Evolutionary conservation across 2,888 invertebrate species (phyloP).

Genomic region (Nephrotoma flavescens): DNA sequence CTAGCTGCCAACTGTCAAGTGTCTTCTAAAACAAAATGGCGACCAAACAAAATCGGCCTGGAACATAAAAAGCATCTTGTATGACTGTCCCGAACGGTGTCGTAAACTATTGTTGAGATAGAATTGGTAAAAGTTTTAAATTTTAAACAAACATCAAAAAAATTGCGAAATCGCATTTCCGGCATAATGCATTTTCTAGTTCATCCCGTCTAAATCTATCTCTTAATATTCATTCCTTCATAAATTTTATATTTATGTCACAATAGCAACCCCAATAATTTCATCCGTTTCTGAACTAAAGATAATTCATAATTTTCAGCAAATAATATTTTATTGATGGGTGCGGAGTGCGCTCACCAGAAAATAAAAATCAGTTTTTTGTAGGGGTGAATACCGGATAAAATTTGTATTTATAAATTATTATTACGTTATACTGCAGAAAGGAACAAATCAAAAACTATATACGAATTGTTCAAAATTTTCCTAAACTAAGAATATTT

Average conservation of each 20-base stretch:
- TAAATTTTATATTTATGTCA: background rate
- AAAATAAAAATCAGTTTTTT: background rate
- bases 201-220: no score
- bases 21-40: no score
- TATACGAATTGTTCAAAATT: background rate
- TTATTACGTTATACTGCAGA: background rate
- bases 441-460: background rate
- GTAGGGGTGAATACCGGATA: background rate
- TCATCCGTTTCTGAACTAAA: background rate
- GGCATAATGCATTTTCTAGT: no score
- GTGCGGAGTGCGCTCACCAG: background rate
- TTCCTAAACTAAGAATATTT: background rate
- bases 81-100: no score
- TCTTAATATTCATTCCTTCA: background rate
- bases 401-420: background rate
- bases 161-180: no score
- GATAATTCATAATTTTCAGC: background rate
- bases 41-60: no score
- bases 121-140: no score
- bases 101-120: no score
- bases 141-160: no score
- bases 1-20: no score
- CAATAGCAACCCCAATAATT: background rate
- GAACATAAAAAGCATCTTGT: no score
- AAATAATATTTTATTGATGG: background rate